Conservation (phyloP, 2,797 vertebrate genomes). For the Mionectes olivaceus region DNA sequence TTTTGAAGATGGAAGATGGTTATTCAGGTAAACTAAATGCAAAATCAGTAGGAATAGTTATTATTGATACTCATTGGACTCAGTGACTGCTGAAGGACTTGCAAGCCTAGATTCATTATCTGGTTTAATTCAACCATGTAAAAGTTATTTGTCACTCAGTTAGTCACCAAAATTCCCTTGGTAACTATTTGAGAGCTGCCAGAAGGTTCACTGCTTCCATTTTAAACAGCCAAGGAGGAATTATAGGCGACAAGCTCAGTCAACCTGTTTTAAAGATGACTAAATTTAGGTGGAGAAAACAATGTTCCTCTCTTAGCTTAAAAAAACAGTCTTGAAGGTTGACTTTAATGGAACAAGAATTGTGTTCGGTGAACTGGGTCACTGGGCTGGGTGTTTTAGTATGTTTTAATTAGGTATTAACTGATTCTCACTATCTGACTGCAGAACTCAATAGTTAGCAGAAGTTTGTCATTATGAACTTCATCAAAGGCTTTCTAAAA, state of each 20-base stretch:
- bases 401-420: conserved; percentile 24
- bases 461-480: conserved; percentile 65
- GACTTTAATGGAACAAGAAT: not conserved
- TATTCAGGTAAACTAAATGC: not conserved
- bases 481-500: conserved; percentile 74
- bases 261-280: not conserved
- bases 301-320: not conserved
- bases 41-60: not conserved
- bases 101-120: not conserved
- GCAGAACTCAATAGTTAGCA: conserved; percentile 32
- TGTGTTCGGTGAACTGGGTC: not conserved
- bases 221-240: not conserved
- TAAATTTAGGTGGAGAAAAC: not conserved
- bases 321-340: not conserved
- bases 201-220: not conserved
- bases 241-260: not conserved
- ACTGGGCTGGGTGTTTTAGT: not conserved
- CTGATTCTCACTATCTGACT: not conserved
- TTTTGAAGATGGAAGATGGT: not conserved
- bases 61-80: not conserved
- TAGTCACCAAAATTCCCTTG: not conserved
- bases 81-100: not conserved
- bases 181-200: not conserved
- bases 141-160: not conserved
- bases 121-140: not conserved